phyloP scores from a whole-genome alignment of 2,888 invertebrate genomes.

The Drosophila acutilabella region DNA sequence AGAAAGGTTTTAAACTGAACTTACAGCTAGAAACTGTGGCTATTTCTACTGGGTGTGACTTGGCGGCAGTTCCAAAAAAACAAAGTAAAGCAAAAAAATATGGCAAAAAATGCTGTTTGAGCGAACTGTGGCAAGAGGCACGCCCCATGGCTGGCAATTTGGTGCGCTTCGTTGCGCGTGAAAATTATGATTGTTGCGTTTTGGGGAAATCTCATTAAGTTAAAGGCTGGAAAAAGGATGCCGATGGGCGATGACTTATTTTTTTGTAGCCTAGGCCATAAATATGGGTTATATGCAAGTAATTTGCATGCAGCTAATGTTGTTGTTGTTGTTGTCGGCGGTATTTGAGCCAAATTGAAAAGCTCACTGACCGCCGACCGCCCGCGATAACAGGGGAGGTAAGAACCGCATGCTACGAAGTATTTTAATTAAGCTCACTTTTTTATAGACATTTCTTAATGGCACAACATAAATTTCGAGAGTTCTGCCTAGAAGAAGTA shows the following conservation, averaged over 20 bases:
- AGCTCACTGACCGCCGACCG: slow-evolving; percentile 49
- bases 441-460: slow-evolving; percentile 77
- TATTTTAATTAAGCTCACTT: slow-evolving; percentile 74
- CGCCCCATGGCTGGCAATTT: slow-evolving; percentile 68
- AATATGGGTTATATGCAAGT: slow-evolving; percentile 63
- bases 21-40: too few relatives aligned
- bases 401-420: slow-evolving; percentile 37
- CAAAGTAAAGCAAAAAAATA: background rate
- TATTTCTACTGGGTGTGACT: slow-evolving; percentile 23
- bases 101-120: slow-evolving; percentile 27
- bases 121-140: slow-evolving; percentile 68
- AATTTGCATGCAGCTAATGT: slow-evolving; percentile 56
- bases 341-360: slow-evolving; percentile 69
- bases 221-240: slow-evolving; percentile 69
- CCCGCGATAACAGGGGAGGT: slow-evolving; percentile 31
- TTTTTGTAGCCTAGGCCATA: slow-evolving; percentile 50
- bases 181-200: slow-evolving; percentile 74
- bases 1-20: too few relatives aligned
- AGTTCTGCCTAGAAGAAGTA: slow-evolving; percentile 32
- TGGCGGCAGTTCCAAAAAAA: background rate
- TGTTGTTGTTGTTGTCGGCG: slow-evolving; percentile 29
- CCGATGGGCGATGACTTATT: slow-evolving; percentile 48
- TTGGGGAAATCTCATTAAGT: slow-evolving; percentile 73
- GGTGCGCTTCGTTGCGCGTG: slow-evolving; percentile 77
- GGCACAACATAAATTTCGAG: slow-evolving; percentile 64